These are phyloP conservation scores for Halcyon badia DNA, from an alignment of 2,797 vertebrate genomes.

Conservation along the genomic window DNA sequence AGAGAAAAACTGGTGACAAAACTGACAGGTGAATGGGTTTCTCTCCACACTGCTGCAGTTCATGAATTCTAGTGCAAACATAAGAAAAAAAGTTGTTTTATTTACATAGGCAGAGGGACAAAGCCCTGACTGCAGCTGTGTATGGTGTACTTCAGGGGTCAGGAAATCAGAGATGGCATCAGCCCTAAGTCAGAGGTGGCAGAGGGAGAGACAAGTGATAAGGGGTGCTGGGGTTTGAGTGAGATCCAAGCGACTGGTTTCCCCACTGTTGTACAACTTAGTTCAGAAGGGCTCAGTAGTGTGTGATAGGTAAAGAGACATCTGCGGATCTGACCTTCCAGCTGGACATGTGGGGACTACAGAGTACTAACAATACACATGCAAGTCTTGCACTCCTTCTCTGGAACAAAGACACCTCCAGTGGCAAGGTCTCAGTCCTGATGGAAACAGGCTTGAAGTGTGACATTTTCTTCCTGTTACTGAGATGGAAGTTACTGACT, in stretches of 20 bases:
- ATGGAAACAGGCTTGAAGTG: not conserved
- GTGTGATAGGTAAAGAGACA: not conserved
- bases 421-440: not conserved
- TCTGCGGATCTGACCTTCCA: accelerated
- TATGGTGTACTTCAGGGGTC: not conserved
- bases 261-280: accelerated
- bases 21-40: not conserved
- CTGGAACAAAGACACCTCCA: not conserved
- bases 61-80: not conserved
- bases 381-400: not conserved
- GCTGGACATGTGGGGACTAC: not conserved
- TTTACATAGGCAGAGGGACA: not conserved
- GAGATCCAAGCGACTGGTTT: not conserved
- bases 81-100: not conserved
- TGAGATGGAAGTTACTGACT: not conserved
- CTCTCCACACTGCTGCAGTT: not conserved
- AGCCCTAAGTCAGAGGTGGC: not conserved
- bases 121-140: not conserved
- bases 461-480: not conserved
- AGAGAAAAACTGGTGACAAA: not conserved
- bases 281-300: not conserved
- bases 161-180: not conserved
- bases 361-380: accelerated
- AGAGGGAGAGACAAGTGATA: not conserved
- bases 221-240: not conserved